Evolutionary conservation across 2,113 vertebrate species (phyloP), one percentile per base, ranked within the genome.

Genomic region (Poeciliopsis turrubarensis): DNA sequence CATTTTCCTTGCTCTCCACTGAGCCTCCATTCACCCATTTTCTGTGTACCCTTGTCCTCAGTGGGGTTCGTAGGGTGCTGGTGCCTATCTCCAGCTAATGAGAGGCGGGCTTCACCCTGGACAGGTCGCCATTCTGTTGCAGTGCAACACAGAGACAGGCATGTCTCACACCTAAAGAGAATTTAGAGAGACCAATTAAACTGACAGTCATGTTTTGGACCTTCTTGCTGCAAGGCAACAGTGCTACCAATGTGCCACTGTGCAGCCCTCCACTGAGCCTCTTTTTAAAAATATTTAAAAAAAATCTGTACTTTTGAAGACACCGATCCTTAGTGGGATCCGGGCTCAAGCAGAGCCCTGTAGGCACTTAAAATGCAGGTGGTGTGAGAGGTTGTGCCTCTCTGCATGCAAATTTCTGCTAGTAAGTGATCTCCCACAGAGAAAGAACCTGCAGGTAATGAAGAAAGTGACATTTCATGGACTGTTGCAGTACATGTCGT

Each of bases 361-460:
- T 22, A n/a, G 72, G 81, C 66, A n/a, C 75, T 86, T 74, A 78
- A 31, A 73, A 85, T 81, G 73, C 82, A 84, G 67, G 15, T 69
- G 70, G 69, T 26, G 72, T 83, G 29, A 72, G 44, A 76, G 68
- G 41, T 76, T 77, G 77, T 12, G 37, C 79, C 34, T 65, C 60
- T 2, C 63, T 77, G 84, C 67, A 86, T 85, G 57, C 26, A 65
- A 89, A 86, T 82, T 66, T 65, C 75, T 57, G 32, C 65, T 57
- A 22, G 61, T 65, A 75, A 84, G 78, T 27, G 29, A 57, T 80
- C 68, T 31, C 80, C 44, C 17, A 13, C 78, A 71, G 39, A 70
- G 30, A 34, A 65, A 77, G 57, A 68, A 82, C 65, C 74, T 82
- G 57, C 75, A 70, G 60, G 67, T 89, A 63, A 87, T 71, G 70